These are phyloP conservation scores for Hylia prasina DNA, from an alignment of 2,113 vertebrate species.

Conservation along the genomic window DNA sequence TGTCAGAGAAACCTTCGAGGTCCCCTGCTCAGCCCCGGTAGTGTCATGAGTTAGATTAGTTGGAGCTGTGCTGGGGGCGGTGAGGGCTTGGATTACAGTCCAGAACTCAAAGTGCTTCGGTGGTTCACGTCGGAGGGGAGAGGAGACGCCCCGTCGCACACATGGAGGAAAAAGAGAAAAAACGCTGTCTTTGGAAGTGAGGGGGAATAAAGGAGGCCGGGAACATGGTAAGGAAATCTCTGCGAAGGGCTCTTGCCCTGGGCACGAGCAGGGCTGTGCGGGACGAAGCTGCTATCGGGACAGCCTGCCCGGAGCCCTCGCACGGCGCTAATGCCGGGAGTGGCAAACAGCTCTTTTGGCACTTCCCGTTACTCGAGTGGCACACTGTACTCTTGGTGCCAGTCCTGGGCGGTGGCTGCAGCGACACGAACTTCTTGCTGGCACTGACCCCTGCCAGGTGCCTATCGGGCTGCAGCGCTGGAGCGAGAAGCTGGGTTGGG, in stretches of 20 bases:
- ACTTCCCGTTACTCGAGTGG: not conserved
- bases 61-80: conserved; percentile 66
- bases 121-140: conserved; percentile 32
- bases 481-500: not conserved
- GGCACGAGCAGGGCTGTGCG: not conserved
- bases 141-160: conserved; percentile 33
- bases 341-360: not conserved
- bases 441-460: not conserved
- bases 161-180: conserved; percentile 64
- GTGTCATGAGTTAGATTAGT: conserved; percentile 70
- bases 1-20: conserved; percentile 66
- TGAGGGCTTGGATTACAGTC: conserved; percentile 65
- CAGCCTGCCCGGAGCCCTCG: not conserved
- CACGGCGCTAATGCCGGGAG: not conserved
- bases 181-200: conserved; percentile 13
- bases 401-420: not conserved
- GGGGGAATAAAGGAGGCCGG: not conserved
- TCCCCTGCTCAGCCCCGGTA: conserved; percentile 51
- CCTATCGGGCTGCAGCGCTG: not conserved
- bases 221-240: conserved; percentile 58
- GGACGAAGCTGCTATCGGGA: not conserved
- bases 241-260: not conserved
- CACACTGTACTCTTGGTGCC: not conserved
- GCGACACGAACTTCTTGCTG: not conserved
- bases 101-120: conserved; percentile 55